Conservation (phyloP, 37 sponge, comb jelly and placozoan species). For the Agelas oroides region DNA sequence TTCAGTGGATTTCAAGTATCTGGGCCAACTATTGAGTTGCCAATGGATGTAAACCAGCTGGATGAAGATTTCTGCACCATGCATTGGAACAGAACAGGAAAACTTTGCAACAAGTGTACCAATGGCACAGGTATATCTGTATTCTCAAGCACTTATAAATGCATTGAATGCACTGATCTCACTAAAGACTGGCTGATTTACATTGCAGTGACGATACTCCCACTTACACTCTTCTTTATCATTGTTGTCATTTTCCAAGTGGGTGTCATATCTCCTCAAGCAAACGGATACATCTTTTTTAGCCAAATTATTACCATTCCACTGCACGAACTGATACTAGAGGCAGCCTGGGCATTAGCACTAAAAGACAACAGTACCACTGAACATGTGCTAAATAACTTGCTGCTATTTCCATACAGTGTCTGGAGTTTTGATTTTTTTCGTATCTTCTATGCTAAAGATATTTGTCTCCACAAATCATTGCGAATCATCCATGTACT, state of each 20-base stretch:
- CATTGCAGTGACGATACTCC: background rate
- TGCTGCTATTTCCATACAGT: slow-evolving; percentile 3
- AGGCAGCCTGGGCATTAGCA: background rate
- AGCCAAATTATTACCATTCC: slow-evolving; percentile 27
- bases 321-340: slow-evolving; percentile 4
- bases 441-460: too few relatives aligned
- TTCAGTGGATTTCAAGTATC: background rate
- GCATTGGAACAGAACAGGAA: background rate
- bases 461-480: too few relatives aligned
- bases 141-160: slow-evolving; percentile 8
- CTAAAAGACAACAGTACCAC: background rate
- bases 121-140: slow-evolving; percentile 2
- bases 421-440: slow-evolving; percentile 54
- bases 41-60: background rate
- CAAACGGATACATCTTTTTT: slow-evolving; percentile 44
- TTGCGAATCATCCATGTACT: too few relatives aligned
- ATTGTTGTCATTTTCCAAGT: slow-evolving; percentile 24
- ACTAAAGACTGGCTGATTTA: background rate
- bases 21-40: background rate
- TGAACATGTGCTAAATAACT: background rate
- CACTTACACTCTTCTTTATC: slow-evolving; percentile 15
- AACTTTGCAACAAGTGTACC: slow-evolving; percentile 6
- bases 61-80: slow-evolving; percentile 7
- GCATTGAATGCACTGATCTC: background rate
- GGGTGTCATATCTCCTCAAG: slow-evolving; percentile 16